These are phyloP conservation scores for Caenorhabditis inopinata DNA, from an alignment of 1,140 invertebrate genomes.

Conservation along the genomic window DNA sequence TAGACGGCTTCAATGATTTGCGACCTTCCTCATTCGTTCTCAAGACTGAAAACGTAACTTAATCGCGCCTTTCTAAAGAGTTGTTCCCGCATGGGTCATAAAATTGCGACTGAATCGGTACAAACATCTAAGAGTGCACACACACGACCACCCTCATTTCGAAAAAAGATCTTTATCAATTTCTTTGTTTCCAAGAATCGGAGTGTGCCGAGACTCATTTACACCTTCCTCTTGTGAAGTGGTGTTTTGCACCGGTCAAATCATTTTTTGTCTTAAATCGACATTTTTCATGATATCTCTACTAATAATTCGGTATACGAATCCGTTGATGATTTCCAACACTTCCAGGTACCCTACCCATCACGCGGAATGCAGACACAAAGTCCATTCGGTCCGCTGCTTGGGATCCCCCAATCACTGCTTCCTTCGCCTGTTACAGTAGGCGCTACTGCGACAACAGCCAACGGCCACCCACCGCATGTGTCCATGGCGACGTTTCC, in stretches of 20 bases:
- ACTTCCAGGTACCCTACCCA: background rate
- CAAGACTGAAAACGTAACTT: too few species aligned
- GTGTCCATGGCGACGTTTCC: constrained; percentile 26
- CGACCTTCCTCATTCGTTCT: too few species aligned
- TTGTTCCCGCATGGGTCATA: background rate
- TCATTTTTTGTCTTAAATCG: background rate
- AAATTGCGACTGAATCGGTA: constrained; percentile 1
- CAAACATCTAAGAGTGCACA: constrained; percentile 28
- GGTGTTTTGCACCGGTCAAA: background rate
- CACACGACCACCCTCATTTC: constrained; percentile 16
- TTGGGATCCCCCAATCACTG: background rate
- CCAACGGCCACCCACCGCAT: background rate
- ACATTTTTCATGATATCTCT: background rate
- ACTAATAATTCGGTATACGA: background rate
- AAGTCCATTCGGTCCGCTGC: constrained; percentile 9
- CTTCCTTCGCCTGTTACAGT: background rate
- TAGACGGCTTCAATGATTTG: too few species aligned
- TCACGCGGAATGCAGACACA: constrained; percentile 8
- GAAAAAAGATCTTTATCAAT: constrained; percentile 26
- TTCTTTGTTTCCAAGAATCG: constrained; percentile 29
- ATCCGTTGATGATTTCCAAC: background rate
- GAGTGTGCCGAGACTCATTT: constrained; percentile 15
- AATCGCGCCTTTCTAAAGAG: background rate
- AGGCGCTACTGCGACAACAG: background rate
- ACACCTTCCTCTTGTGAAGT: constrained; percentile 10